Conservation (phyloP, 1,140 invertebrate species). For the Drosophila rufa region DNA sequence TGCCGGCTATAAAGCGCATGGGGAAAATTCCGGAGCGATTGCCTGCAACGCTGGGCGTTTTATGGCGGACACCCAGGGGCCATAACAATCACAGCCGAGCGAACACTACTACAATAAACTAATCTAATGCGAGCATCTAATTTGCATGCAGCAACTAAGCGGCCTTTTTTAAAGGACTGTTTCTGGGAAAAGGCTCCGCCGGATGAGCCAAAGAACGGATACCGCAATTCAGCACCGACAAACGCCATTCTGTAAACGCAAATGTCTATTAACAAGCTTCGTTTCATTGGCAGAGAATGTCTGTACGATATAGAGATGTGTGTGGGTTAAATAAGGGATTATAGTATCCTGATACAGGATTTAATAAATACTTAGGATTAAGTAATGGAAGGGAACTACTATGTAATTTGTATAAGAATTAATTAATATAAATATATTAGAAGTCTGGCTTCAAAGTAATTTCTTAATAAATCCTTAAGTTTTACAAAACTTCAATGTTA, state of each 20-base stretch:
- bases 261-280: slow-evolving; percentile 49
- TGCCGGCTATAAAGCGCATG: slow-evolving; percentile 43
- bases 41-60: slow-evolving; percentile 44
- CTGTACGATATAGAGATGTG: slow-evolving; percentile 20
- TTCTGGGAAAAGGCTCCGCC: slow-evolving; percentile 1
- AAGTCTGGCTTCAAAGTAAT: no score
- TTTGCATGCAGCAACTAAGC: slow-evolving; percentile 38
- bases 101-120: slow-evolving; percentile 40
- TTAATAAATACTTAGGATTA: background rate
- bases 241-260: slow-evolving; percentile 15
- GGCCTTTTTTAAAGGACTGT: slow-evolving; percentile 55
- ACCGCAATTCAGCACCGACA: slow-evolving; percentile 35
- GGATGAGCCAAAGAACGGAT: slow-evolving; percentile 38
- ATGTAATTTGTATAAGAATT: no score
- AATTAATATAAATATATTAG: no score
- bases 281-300: slow-evolving; percentile 34
- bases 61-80: slow-evolving; percentile 49
- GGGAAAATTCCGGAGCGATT: slow-evolving; percentile 21
- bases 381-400: no score
- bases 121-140: slow-evolving; percentile 61
- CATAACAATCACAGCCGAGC: slow-evolving; percentile 59
- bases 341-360: background rate
- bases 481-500: no score
- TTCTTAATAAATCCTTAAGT: no score
- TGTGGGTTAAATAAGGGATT: background rate